Percentiles rank a stretch among this genome's conserved stretches.
Conservation (phyloP, 2,113 vertebrate species). For the Psittacula cyanocephala region DNA sequence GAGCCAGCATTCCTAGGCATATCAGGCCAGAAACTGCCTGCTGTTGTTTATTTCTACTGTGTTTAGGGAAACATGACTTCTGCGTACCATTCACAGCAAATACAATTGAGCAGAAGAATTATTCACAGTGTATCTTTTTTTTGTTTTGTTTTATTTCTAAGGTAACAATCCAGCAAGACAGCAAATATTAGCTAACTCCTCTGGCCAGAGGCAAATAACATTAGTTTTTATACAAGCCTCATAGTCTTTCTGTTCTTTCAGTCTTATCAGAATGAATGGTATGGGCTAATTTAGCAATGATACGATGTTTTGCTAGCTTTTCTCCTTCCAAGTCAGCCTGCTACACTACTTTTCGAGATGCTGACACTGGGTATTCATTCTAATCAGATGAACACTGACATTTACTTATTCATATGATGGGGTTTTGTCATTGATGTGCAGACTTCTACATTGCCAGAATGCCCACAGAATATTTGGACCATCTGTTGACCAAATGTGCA, state of each 20-base stretch:
- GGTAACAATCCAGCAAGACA: neutral
- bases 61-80: slow-evolving; percentile 8
- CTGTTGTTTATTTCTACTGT: neutral
- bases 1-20: neutral
- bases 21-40: neutral
- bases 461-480: slow-evolving; percentile 36
- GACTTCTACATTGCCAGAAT: slow-evolving; percentile 30
- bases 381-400: slow-evolving; percentile 61
- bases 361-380: neutral
- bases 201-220: slow-evolving; percentile 12
- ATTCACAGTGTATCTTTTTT: neutral
- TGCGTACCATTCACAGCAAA: neutral
- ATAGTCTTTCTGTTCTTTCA: neutral
- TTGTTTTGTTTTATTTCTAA: neutral
- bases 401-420: slow-evolving; percentile 53
- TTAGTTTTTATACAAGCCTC: slow-evolving; percentile 23
- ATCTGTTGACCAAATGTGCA: slow-evolving; percentile 72
- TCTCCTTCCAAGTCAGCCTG: slow-evolving; percentile 25
- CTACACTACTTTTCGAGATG: neutral
- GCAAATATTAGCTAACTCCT: slow-evolving; percentile 25
- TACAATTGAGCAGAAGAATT: slow-evolving; percentile 6
- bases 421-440: slow-evolving; percentile 47
- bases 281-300: slow-evolving; percentile 12
- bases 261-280: neutral
- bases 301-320: neutral